These are phyloP conservation scores for Silurus meridionalis DNA, from an alignment of 2,113 vertebrate species.

Conservation along the genomic window DNA sequence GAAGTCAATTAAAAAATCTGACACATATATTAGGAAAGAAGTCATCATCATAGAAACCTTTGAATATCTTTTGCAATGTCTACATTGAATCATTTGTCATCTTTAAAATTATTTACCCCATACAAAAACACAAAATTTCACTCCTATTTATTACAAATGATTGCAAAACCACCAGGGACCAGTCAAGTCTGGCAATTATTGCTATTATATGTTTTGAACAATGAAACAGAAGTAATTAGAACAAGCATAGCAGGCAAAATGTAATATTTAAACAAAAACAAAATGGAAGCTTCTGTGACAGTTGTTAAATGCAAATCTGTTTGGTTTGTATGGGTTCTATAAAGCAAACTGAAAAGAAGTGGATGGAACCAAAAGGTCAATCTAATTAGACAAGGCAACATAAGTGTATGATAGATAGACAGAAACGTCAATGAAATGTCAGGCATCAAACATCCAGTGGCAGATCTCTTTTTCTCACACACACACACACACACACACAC, in stretches of 20 bases:
- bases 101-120: neutral
- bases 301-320: neutral
- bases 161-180: neutral
- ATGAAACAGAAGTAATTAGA: neutral
- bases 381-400: conserved; percentile 30
- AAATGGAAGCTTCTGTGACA: neutral
- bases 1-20: neutral
- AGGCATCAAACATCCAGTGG: conserved; percentile 36
- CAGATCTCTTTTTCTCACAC: neutral
- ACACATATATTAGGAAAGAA: neutral
- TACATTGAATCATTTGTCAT: neutral
- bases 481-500: conserved; percentile 5
- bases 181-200: neutral
- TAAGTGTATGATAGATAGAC: conserved; percentile 26
- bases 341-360: conserved; percentile 3
- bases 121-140: too few relatives aligned
- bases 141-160: neutral
- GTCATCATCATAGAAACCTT: neutral
- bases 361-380: conserved; percentile 41
- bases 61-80: neutral
- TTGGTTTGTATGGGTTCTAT: neutral
- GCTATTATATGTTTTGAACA: neutral
- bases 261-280: neutral
- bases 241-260: neutral
- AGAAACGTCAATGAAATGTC: conserved; percentile 47